phyloP scores from a whole-genome alignment of 2,113 vertebrate species.

The Mastomys natalensis region DNA sequence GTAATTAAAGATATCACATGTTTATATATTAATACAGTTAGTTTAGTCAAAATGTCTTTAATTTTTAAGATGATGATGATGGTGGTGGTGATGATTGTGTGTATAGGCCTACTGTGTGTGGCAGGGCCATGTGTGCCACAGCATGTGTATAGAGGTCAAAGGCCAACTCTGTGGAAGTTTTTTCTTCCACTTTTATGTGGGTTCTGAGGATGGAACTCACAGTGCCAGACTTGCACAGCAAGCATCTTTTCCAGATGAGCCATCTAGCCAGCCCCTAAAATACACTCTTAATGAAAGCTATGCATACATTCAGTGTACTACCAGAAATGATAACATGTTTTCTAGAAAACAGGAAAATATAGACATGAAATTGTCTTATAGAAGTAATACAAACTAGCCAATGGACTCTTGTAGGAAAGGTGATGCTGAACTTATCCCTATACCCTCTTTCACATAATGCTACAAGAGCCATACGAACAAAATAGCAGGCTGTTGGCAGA shows the following conservation, averaged over 20 bases:
- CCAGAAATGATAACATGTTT: not conserved
- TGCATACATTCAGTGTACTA: not conserved
- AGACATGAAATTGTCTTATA: not conserved
- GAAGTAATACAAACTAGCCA: not conserved
- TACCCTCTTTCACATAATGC: not conserved
- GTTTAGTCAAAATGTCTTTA: not conserved
- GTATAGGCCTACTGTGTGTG: not conserved
- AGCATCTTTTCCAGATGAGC: not conserved
- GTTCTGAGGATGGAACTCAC: not conserved
- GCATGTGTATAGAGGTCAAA: not conserved
- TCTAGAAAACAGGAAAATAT: not conserved
- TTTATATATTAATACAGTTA: not conserved
- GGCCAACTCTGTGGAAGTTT: not conserved
- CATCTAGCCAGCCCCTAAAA: not conserved
- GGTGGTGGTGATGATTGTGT: not conserved
- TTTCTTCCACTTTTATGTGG: not conserved
- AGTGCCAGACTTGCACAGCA: not conserved
- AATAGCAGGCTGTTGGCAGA: not conserved
- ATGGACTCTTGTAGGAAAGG: not conserved
- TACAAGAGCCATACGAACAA: not conserved
- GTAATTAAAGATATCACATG: not conserved
- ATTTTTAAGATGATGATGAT: not conserved
- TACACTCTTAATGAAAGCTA: not conserved
- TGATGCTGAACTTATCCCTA: not conserved
- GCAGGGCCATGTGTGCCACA: not conserved